Base-by-base conservation (phyloP, 2,888 invertebrate species). In the Neoaliturus tenellus region DNA sequence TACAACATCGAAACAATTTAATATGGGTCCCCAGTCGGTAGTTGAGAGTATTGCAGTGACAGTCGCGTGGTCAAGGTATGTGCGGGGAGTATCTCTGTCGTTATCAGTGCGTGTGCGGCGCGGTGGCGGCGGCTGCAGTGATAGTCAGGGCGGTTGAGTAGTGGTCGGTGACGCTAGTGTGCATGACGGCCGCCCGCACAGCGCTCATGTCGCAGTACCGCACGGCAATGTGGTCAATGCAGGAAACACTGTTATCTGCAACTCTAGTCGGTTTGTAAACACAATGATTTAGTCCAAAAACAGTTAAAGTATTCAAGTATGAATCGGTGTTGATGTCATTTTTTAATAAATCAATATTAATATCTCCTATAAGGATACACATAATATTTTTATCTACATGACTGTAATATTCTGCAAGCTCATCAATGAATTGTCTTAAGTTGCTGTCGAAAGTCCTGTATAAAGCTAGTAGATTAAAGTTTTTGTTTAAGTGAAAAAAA, bases 401-500 rank as follows among this genome's bases (percentile, higher is more conserved):
- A 8, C 31, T 20, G 31, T 35, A 35, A 31, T 6, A 69, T 6
- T 25, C 8, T 23, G 20, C 31, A 31, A 69, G 31, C 8, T 10
- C 17, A 28, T 69, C 71, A 5, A 69, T 1, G 31, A 69, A 69
- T 10, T 31, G 6, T 4, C 31, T 5, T 8, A 69, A 31, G 39
- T 69, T 20, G 39, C 73, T 73, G 35, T 31, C 73, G n/a, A 73
- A 73, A 17, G 73, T 73, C 39, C 73, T 31, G 73, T 73, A 73
- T 14, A 73, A 3, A 17, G 35, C 8, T 35, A 73, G 39, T 25
- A 35, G 0, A 10, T 73, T 73, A n/a, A 73, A 73, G 20, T 39
- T 20, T 73, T 35, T 10, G 8, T 73, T 73, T 39, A 17, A 23
- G n/a, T n/a, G n/a, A n/a, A n/a, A n/a, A 35, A 73, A 73, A 17